These are phyloP conservation scores for Drosophila falleni DNA, from an alignment of 2,888 invertebrate genomes.

Conservation along the genomic window DNA sequence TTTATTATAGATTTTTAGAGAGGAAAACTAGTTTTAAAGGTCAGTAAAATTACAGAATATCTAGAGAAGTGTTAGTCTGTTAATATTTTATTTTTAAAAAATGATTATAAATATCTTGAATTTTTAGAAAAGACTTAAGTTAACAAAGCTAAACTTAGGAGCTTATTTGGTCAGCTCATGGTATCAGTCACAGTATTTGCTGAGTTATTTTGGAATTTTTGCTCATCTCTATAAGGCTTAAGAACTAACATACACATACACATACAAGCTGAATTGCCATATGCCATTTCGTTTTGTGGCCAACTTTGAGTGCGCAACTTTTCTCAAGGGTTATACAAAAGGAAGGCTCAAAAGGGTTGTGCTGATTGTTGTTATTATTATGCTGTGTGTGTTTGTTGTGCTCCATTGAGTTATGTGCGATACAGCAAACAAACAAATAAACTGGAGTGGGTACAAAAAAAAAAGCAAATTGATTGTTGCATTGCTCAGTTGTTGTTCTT, in stretches of 20 bases:
- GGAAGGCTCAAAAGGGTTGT: constrained; percentile 73
- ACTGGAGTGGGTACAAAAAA: constrained; percentile 22
- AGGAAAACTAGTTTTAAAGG: no score
- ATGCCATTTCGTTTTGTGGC: constrained; percentile 69
- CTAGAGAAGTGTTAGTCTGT: no score
- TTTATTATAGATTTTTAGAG: no score
- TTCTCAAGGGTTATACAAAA: constrained; percentile 67
- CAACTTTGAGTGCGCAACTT: constrained; percentile 79
- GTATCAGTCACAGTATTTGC: no score
- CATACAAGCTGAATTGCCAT: constrained; percentile 35
- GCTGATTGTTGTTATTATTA: constrained; percentile 75
- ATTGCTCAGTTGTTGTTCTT: constrained; percentile 52
- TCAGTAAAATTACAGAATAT: no score
- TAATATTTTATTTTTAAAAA: no score
- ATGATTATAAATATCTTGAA: no score
- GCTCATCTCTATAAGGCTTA: constrained; percentile 38
- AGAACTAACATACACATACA: constrained; percentile 19
- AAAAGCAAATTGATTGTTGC: constrained; percentile 73
- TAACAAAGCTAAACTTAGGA: no score
- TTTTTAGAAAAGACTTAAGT: no score
- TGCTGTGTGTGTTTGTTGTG: constrained; percentile 24
- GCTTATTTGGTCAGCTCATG: no score
- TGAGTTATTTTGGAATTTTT: background rate
- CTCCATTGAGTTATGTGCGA: constrained; percentile 75
- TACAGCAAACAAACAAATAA: constrained; percentile 64